Conservation (phyloP, 1,140 invertebrate species). For the Drosophila littoralis region DNA sequence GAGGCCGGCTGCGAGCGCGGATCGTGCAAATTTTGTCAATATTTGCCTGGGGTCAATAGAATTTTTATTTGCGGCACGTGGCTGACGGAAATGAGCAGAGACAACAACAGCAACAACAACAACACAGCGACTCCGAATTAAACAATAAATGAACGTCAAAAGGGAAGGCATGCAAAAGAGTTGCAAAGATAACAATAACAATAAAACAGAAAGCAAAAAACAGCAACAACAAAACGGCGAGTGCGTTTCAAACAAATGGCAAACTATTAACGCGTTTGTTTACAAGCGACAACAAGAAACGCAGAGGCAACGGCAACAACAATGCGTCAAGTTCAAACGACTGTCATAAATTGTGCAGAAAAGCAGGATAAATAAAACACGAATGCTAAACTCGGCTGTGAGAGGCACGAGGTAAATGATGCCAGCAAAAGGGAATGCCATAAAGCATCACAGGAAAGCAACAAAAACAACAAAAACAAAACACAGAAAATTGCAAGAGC, state of each 20-base stretch:
- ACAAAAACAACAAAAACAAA: not conserved
- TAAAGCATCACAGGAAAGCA: constrained; percentile 12
- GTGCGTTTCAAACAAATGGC: constrained; percentile 64
- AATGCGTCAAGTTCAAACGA: constrained; percentile 53
- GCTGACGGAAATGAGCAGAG: constrained; percentile 37
- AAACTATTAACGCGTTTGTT: constrained; percentile 73
- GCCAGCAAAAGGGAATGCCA: constrained; percentile 13
- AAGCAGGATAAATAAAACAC: constrained; percentile 40
- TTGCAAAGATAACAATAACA: constrained; percentile 39
- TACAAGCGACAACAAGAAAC: constrained; percentile 48
- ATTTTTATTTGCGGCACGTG: constrained; percentile 71
- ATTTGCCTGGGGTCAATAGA: constrained; percentile 66
- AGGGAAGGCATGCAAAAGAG: constrained; percentile 38
- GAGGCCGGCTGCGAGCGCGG: constrained; percentile 5
- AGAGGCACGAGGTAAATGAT: constrained; percentile 6
- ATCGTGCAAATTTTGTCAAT: constrained; percentile 61
- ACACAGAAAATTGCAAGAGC: not conserved
- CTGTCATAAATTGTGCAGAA: constrained; percentile 56
- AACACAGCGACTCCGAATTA: constrained; percentile 48
- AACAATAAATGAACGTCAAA: constrained; percentile 66
- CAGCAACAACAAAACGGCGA: constrained; percentile 15
- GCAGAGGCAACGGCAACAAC: constrained; percentile 37
- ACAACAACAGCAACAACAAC: constrained; percentile 16
- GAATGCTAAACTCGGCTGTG: constrained; percentile 8
- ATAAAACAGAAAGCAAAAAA: constrained; percentile 31